Base-by-base conservation (phyloP, 2,797 vertebrate species). In the Rhinogobio ventralis region DNA sequence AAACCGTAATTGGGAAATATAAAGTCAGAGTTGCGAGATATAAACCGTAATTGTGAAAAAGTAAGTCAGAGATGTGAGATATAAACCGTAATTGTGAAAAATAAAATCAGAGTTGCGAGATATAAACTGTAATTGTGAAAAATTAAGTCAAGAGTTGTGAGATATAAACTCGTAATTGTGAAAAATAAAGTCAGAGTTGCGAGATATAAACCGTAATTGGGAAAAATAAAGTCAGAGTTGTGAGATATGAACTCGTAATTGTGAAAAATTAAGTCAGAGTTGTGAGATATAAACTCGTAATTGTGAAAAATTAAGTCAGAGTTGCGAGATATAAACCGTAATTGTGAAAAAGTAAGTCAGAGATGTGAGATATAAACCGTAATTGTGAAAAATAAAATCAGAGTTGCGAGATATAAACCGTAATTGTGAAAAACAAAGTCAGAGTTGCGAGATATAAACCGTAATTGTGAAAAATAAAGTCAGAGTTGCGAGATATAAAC, bases 191-290 rank as follows among this genome's bases (percentile, higher is more conserved):
- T 15, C 14, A 15, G 4, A 15, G 1, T 49, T 49, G 46, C 0
- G 4, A 49, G 14, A 25, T 60, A 60, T 25, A 60, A 60, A 60
- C n/a, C 0, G 4, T 0, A 5, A 25, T 60, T 13, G 4, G 0
- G 10, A 25, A 60, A 25, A 25, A 5, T 25, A 5, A 60, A 25
- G 57, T 60, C 4, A 6, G 10, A 60, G 0, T 57, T n/a, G 23
- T 1, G 3, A 57, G 9, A 57, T 0, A n/a, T 57, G 4, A 57
- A 57, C 9, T 57, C 0, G 23, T 1, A 5, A n/a, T n/a, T 11
- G 3, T 0, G 55, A 11, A 57, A 17, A 33, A 20, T 9, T 7
- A 9, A 23, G 53, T 55, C 7, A 3, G 20, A n/a, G 9, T n/a
- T n/a, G 55, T 2, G 9, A 57, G 1, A 57, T 5, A 55, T 55